Evolutionary conservation across 2,888 invertebrate genomes (phyloP), one percentile per base, ranked within the genome.

Genomic region (Cryptus armator): DNA sequence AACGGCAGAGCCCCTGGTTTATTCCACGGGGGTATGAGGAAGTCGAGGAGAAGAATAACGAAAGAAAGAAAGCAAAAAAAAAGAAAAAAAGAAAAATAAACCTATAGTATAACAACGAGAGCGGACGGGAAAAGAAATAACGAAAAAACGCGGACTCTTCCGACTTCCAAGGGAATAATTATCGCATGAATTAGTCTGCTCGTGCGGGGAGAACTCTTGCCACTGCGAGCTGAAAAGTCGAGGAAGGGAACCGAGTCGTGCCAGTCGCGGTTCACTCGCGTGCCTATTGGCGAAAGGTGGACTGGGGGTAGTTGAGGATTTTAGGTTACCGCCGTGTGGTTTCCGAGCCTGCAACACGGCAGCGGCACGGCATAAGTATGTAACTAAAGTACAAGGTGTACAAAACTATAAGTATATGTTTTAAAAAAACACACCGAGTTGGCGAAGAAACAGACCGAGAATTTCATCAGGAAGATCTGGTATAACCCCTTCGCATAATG

Each of bases 211-310:
- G 75, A 78, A 85, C 78, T 85, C 85, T 79, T 78, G 78, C 79
- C 75, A 66, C 78, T 74, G 62, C 56, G 72, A 64, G 62, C 71
- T 10, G 4, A 10, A 10, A 56, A 78, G 64, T 75, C 71, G 71
- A 76, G 64, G 43, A 62, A 85, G 67, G 71, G 75, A 82, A 84
- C 81, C 77, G 83, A 82, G 81, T 85, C 85, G 85, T 82, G 85
- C 82, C 85, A 85, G 85, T 82, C 82, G 82, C 82, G 85, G 85
- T 66, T 85, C 78, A 81, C 82, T 85, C 85, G 81, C 82, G 85
- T 82, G 85, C 59, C 82, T 66, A 85, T 85, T 79, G 75, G 82
- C 82, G 66, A 85, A 79, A 46, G 46, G 74, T 68, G 68, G 44
- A 67, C 64, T 71, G 81, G 68, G 46, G 66, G 24, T 66, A 19